phyloP scores from a whole-genome alignment of 1,140 invertebrate species.

The Cepaea nemoralis region DNA sequence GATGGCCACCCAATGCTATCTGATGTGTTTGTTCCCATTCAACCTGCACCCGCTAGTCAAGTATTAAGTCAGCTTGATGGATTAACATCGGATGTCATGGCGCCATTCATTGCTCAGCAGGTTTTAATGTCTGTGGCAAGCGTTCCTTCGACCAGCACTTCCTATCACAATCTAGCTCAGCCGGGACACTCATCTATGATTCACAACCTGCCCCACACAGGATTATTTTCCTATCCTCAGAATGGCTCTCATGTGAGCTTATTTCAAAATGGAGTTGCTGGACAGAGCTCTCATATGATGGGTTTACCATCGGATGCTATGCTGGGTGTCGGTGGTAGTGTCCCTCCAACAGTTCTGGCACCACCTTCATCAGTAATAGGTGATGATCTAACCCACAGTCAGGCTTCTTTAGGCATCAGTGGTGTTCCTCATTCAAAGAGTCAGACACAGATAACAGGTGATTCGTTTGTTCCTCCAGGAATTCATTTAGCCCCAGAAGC shows the following conservation, averaged over 20 bases:
- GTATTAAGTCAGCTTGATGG: constrained; percentile 30
- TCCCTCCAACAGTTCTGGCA: not conserved
- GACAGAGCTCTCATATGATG: not conserved
- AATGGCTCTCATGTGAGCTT: constrained; percentile 13
- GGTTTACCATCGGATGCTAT: not conserved
- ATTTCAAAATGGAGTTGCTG: constrained; percentile 7
- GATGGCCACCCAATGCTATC: constrained; percentile 4
- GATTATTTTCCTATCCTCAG: constrained; percentile 31
- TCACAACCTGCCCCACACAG: constrained; percentile 32
- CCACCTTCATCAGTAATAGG: not conserved
- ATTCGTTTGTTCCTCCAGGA: not conserved
- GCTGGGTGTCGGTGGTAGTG: not conserved
- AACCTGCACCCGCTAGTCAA: constrained; percentile 52
- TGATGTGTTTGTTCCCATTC: constrained; percentile 49
- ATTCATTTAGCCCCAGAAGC: not conserved
- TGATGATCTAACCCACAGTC: not conserved
- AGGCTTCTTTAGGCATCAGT: not conserved
- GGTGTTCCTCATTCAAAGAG: constrained; percentile 23
- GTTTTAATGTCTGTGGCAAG: constrained; percentile 6
- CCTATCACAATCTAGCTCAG: constrained; percentile 31
- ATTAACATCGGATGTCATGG: constrained; percentile 26
- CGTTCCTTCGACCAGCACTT: constrained; percentile 26
- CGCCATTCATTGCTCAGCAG: constrained; percentile 31
- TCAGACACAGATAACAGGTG: constrained; percentile 5
- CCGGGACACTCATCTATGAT: constrained; percentile 1